phyloP scores from a whole-genome alignment of 2,113 vertebrate species.

The Centropus unirufus region DNA sequence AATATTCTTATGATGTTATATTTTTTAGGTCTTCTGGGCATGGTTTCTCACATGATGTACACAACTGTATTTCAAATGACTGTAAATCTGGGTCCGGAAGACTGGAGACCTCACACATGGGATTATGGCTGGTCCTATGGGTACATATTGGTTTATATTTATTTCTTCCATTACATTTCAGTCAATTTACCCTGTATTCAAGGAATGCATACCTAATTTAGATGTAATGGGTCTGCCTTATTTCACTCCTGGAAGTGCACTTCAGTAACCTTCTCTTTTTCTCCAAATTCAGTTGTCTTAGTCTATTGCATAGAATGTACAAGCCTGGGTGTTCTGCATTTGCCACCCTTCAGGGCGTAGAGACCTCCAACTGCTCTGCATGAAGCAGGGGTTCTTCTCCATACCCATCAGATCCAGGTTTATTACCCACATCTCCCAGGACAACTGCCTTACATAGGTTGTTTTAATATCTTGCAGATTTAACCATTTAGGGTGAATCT shows the following conservation, averaged over 20 bases:
- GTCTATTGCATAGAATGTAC: not conserved
- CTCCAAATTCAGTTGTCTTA: not conserved
- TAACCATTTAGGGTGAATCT: not conserved
- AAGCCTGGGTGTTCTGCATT: not conserved
- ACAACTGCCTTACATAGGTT: not conserved
- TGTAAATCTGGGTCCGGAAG: conserved; percentile 94
- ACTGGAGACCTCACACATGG: conserved; percentile 97
- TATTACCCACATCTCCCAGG: not conserved
- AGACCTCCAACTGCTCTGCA: not conserved
- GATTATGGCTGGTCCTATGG: conserved; percentile 99
- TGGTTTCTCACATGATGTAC: conserved; percentile 99
- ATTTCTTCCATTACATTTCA: not conserved
- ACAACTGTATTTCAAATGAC: conserved; percentile 98
- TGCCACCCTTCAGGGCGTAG: not conserved
- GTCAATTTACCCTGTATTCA: not conserved
- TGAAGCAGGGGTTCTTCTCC: not conserved
- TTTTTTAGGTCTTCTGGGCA: conserved; percentile 90
- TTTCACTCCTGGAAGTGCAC: not conserved
- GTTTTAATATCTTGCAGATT: not conserved
- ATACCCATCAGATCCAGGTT: not conserved
- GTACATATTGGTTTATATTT: conserved; percentile 72
- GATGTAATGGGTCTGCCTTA: not conserved
- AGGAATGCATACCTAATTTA: not conserved
- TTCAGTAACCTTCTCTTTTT: not conserved
- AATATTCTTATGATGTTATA: not conserved